phyloP scores from a whole-genome alignment of 2,797 vertebrate genomes.

The Gephyroberyx darwinii region DNA sequence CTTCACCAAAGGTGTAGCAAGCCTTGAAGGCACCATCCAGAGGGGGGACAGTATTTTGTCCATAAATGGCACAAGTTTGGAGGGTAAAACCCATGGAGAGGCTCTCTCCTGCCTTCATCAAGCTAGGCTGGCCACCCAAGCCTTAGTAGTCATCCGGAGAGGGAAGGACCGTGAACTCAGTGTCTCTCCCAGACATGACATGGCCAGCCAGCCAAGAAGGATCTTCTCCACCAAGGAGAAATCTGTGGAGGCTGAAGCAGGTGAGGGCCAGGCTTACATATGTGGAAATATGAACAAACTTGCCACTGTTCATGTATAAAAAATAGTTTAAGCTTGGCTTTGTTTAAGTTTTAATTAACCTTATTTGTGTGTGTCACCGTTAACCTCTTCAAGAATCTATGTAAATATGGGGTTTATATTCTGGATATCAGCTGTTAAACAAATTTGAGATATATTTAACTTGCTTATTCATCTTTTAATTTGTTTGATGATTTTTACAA shows the following conservation, averaged over 20 bases:
- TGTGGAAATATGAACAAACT: neutral
- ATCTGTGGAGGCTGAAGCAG: conserved; percentile 74
- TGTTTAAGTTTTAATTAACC: too few relatives aligned
- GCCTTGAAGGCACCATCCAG: conserved; percentile 87
- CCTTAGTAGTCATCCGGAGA: conserved; percentile 86
- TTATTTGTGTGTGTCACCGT: too few relatives aligned
- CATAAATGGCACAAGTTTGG: conserved; percentile 86
- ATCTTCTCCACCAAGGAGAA: conserved; percentile 65
- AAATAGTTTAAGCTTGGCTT: neutral
- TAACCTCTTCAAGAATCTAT: too few relatives aligned
- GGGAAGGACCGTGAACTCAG: conserved; percentile 66
- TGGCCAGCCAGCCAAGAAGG: conserved; percentile 59
- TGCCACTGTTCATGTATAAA: neutral
- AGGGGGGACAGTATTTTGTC: conserved; percentile 88
- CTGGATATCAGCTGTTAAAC: too few relatives aligned
- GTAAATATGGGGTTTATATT: too few relatives aligned
- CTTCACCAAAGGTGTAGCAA: conserved; percentile 88
- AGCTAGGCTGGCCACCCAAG: conserved; percentile 83
- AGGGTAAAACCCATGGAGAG: conserved; percentile 85
- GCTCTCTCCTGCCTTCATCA: conserved; percentile 89
- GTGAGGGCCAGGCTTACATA: conserved; percentile 69
- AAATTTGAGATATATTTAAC: too few relatives aligned
- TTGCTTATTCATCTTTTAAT: too few relatives aligned
- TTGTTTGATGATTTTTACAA: too few relatives aligned
- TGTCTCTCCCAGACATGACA: conserved; percentile 64